Evolutionary conservation across 1,140 invertebrate genomes (phyloP).

Genomic region (Lasaia peninsularis): DNA sequence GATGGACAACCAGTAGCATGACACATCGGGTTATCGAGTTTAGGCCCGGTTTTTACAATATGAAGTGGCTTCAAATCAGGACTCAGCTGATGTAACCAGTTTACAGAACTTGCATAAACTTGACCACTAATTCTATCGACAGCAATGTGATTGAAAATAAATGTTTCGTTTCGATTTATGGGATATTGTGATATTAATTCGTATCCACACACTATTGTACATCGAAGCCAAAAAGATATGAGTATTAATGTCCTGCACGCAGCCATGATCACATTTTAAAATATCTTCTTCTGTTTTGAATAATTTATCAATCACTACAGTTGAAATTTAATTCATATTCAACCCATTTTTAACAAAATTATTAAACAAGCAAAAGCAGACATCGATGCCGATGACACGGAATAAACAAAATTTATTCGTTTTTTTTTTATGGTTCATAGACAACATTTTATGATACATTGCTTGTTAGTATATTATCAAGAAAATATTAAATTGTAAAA

Average conservation of each 20-base stretch:
- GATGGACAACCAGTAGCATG: constrained; percentile 88
- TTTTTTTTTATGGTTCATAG: constrained; percentile 17
- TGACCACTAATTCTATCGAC: constrained; percentile 80
- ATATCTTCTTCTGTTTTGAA: constrained; percentile 37
- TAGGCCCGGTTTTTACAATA: constrained; percentile 84
- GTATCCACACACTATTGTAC: constrained; percentile 64
- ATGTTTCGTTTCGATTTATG: constrained; percentile 66
- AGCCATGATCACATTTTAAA: constrained; percentile 72
- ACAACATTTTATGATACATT: not conserved
- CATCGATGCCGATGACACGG: constrained; percentile 71
- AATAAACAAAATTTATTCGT: constrained; percentile 59
- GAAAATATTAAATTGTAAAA: too few species aligned
- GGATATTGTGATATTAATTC: constrained; percentile 72
- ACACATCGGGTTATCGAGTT: constrained; percentile 91
- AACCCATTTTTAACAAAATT: constrained; percentile 75
- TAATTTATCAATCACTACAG: constrained; percentile 48
- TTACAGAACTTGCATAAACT: constrained; percentile 87
- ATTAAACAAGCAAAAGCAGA: constrained; percentile 49
- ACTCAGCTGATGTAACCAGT: constrained; percentile 90
- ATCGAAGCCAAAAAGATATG: constrained; percentile 66
- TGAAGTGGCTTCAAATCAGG: constrained; percentile 84
- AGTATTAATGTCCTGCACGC: constrained; percentile 54
- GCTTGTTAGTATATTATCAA: too few species aligned
- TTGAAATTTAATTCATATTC: constrained; percentile 51
- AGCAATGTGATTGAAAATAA: constrained; percentile 77